Evolutionary conservation across 1,140 invertebrate genomes (phyloP).

Genomic region (Euura saliciscinereae): DNA sequence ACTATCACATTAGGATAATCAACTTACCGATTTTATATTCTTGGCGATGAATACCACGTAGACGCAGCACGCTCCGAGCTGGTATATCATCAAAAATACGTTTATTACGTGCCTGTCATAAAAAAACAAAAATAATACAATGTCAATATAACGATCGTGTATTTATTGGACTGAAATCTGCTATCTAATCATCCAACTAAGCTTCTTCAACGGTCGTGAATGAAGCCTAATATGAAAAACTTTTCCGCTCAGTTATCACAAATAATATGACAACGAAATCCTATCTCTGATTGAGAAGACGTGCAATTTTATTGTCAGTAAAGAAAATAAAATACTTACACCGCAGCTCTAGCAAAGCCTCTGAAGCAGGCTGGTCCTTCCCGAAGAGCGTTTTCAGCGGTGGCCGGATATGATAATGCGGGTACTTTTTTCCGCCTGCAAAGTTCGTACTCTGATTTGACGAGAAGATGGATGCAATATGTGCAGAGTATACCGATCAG

Average conservation of each 20-base stretch:
- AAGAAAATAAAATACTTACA: conserved; percentile 54
- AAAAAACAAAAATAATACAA: conserved; percentile 22
- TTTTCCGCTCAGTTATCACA: too few relatives aligned
- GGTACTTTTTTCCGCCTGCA: conserved; percentile 72
- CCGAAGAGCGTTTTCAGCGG: conserved; percentile 70
- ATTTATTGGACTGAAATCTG: background rate
- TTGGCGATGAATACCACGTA: conserved; percentile 85
- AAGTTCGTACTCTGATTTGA: conserved; percentile 71
- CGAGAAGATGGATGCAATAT: conserved; percentile 80
- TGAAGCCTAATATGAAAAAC: too few relatives aligned
- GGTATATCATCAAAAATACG: conserved; percentile 78
- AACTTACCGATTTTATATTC: conserved; percentile 70
- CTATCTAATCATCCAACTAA: too few relatives aligned
- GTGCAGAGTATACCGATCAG: conserved; percentile 77
- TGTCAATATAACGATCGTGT: background rate
- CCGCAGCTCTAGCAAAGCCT: conserved; percentile 65
- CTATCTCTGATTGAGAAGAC: too few relatives aligned
- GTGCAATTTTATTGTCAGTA: background rate
- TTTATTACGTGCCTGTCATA: conserved; percentile 65
- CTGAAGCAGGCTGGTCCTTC: conserved; percentile 71
- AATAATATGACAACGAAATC: too few relatives aligned
- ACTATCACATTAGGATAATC: too few relatives aligned
- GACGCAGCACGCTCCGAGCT: conserved; percentile 87
- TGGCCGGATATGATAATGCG: conserved; percentile 73
- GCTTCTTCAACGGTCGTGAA: too few relatives aligned